Base-by-base conservation (phyloP, 2,113 vertebrate species). In the Formicarius rufipectus region DNA sequence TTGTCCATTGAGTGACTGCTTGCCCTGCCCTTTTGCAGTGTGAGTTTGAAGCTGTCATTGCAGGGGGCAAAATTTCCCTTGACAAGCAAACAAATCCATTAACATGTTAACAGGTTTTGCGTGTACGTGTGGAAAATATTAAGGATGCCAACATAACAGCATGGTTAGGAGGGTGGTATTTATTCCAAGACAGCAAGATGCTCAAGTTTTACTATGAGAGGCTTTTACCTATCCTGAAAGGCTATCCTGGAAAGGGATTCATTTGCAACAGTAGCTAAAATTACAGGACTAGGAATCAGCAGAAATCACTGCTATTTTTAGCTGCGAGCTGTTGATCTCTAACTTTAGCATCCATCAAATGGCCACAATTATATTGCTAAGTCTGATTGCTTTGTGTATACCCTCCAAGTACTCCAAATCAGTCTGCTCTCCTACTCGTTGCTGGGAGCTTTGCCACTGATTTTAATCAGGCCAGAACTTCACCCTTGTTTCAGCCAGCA, bases 31-130 rank as follows among this genome's bases (percentile, higher is more conserved):
- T 96, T 92, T 92, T 73, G 56, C 64, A 95, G 89, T 2, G 0
- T 45, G 75, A 88, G 66, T 94, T 93, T 87, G 89, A 93, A 90
- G 91, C 88, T 95, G 96, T 95, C 96, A 90, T 91, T 93, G 77
- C 83, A 92, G 63, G 78, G 77, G 69, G 47, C 72, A 96, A 89
- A 93, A 92, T 91, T 84, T 86, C 93, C 75, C 81, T 44, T 87
- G 87, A 95, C 90, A 96, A 94, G 88, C 90, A 96, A 96, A 97
- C 85, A 94, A 86, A 95, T 82, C 80, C 92, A 93, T 95, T 96
- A 96, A 72, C 87, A 60, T 89, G 77, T 91, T 96, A 93, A 96
- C 94, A 94, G 93, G 62, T 85, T 95, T 83, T 73, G 60, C 2
- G 1, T 40, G 40, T 31, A 85, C 53, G 67, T 91, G 94, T 28